Percentiles rank a stretch among this genome's conserved stretches.
These are phyloP conservation scores for Brachionus rotundiformis DNA, from an alignment of 1,140 invertebrate species.

Conservation along the genomic window DNA sequence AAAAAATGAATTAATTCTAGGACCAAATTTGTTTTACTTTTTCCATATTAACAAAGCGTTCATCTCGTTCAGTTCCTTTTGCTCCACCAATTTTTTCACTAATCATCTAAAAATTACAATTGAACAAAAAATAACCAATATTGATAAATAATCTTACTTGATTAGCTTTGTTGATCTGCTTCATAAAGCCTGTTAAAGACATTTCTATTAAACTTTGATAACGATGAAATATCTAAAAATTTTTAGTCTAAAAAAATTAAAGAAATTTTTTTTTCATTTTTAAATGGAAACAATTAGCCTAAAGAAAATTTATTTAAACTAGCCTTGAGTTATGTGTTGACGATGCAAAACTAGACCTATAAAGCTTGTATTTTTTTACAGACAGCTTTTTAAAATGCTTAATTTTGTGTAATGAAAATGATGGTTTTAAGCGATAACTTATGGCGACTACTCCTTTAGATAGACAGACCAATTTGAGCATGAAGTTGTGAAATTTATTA, in stretches of 20 bases:
- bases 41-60: constrained; percentile 99
- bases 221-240: background rate
- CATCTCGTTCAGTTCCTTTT: constrained; percentile 96
- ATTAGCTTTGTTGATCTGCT: constrained; percentile 98
- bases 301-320: background rate
- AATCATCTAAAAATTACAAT: constrained; percentile 80
- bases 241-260: background rate
- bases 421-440: background rate
- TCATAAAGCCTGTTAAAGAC: constrained; percentile 94
- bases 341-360: background rate
- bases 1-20: too few species aligned
- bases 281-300: constrained; percentile 11
- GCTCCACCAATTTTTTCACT: constrained; percentile 99
- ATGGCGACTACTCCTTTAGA: background rate
- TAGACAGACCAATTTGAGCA: constrained; percentile 17
- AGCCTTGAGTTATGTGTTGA: background rate
- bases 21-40: too few species aligned
- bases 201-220: constrained; percentile 66
- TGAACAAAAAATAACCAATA: background rate
- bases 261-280: constrained; percentile 20
- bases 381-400: background rate
- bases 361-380: background rate
- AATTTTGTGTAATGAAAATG: constrained; percentile 13
- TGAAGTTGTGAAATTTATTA: constrained; percentile 10
- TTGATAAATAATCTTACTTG: constrained; percentile 71